These are phyloP conservation scores for Neodiprion virginianus DNA, from an alignment of 1,140 invertebrate genomes.

Conservation along the genomic window DNA sequence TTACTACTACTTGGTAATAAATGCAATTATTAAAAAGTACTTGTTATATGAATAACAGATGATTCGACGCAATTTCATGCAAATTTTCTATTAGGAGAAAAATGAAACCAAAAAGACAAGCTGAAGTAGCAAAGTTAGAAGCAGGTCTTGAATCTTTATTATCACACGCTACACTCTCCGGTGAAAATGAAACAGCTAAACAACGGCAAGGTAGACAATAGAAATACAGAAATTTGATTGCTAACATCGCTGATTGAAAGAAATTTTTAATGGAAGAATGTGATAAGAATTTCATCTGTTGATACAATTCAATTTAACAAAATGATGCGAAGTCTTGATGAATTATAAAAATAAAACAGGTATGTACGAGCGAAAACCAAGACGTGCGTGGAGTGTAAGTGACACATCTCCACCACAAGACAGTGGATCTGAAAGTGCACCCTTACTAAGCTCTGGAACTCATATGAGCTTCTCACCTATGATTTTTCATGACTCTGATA, in stretches of 20 bases:
- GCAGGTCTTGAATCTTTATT: background rate
- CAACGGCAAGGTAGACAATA: background rate
- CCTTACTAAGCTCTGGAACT: slow-evolving; percentile 40
- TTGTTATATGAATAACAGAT: background rate
- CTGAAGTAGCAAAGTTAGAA: background rate
- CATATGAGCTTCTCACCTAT: slow-evolving; percentile 29
- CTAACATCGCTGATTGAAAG: too few species aligned
- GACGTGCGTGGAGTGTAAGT: background rate
- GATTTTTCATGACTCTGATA: slow-evolving; percentile 41
- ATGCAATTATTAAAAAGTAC: too few species aligned
- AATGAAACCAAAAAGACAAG: background rate
- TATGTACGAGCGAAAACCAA: slow-evolving; percentile 11
- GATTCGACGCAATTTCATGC: too few species aligned
- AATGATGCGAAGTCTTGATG: too few species aligned
- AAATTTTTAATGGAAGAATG: too few species aligned
- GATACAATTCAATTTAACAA: too few species aligned
- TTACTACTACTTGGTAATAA: too few species aligned
- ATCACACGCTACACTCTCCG: background rate
- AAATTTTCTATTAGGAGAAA: background rate
- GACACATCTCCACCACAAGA: slow-evolving; percentile 26
- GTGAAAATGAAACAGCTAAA: background rate
- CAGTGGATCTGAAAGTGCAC: slow-evolving; percentile 44
- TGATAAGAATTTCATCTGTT: too few species aligned
- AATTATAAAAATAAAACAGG: background rate
- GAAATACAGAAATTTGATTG: too few species aligned